Conservation (phyloP, 2,113 vertebrate genomes). For the Xiphophorus hellerii region DNA sequence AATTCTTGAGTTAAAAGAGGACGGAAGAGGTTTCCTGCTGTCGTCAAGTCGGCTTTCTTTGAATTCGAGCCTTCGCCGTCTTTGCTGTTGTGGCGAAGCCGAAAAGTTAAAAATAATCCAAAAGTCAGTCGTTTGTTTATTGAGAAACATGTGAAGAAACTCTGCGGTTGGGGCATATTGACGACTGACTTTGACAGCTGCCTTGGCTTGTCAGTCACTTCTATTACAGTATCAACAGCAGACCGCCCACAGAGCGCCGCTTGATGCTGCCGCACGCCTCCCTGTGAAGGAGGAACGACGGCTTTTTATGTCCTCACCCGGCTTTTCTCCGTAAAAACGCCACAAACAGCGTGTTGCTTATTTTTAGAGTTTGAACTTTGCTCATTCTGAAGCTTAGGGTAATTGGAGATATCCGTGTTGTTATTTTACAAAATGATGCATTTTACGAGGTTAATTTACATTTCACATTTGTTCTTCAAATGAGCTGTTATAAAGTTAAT, state of each 20-base stretch:
- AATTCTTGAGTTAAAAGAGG: not conserved
- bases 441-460: not conserved
- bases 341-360: conserved; percentile 6
- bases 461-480: not conserved
- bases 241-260: conserved; percentile 55
- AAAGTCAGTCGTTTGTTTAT: conserved; percentile 19
- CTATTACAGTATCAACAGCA: conserved; percentile 67
- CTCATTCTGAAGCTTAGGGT: not conserved
- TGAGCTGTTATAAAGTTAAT: not conserved
- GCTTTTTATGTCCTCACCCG: conserved; percentile 34
- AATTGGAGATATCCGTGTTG: not conserved
- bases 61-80: not conserved
- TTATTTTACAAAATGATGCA: not conserved
- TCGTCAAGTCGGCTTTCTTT: not conserved
- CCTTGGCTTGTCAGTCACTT: conserved; percentile 64
- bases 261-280: conserved; percentile 60
- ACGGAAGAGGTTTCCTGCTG: not conserved
- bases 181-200: conserved; percentile 50
- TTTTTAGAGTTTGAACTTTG: conserved; percentile 8
- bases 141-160: conserved; percentile 14
- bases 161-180: conserved; percentile 32
- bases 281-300: conserved; percentile 50
- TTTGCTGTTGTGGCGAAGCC: not conserved
- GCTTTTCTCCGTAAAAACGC: conserved; percentile 23
- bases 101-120: conserved; percentile 25